Evolutionary conservation across 2,888 invertebrate species (phyloP).

Genomic region (Pollenia angustigena): DNA sequence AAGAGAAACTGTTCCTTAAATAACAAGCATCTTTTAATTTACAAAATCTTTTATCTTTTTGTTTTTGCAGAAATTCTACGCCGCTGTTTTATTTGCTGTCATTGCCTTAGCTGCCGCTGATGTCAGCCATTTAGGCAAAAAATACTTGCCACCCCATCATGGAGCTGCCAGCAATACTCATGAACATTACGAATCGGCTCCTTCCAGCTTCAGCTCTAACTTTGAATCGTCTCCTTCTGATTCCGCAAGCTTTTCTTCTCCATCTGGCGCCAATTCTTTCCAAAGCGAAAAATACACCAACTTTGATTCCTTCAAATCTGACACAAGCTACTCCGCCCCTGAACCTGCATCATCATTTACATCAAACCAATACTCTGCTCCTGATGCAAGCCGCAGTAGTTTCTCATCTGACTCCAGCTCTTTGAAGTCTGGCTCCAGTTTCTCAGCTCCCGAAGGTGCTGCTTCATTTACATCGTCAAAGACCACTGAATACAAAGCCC

Average conservation of each 20-base stretch:
- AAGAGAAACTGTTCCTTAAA: no score
- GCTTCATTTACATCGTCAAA: slow-evolving; percentile 22
- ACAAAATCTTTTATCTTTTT: not conserved
- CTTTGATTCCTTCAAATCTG: slow-evolving; percentile 15
- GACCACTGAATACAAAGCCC: slow-evolving; percentile 38
- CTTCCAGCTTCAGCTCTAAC: slow-evolving; percentile 28
- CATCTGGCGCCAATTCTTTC: no score
- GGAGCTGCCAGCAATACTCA: slow-evolving; percentile 51
- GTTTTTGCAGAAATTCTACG: slow-evolving; percentile 79
- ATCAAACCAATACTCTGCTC: slow-evolving; percentile 1
- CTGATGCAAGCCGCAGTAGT: not conserved
- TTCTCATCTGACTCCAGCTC: slow-evolving; percentile 47
- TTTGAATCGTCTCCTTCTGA: not conserved
- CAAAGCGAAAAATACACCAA: no score
- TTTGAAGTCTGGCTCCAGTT: slow-evolving; percentile 9
- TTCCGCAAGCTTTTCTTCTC: slow-evolving; percentile 8
- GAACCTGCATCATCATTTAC: slow-evolving; percentile 28
- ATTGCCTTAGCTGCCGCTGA: slow-evolving; percentile 80
- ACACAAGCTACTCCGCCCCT: slow-evolving; percentile 51
- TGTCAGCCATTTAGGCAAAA: slow-evolving; percentile 79
- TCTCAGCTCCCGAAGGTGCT: slow-evolving; percentile 15
- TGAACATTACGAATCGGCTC: slow-evolving; percentile 61
- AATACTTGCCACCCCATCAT: slow-evolving; percentile 77
- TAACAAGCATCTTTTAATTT: no score
- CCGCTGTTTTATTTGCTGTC: slow-evolving; percentile 76